Evolutionary conservation across 2,113 vertebrate genomes (phyloP), one percentile per base, ranked within the genome.

Genomic region (Marmota flaviventris): DNA sequence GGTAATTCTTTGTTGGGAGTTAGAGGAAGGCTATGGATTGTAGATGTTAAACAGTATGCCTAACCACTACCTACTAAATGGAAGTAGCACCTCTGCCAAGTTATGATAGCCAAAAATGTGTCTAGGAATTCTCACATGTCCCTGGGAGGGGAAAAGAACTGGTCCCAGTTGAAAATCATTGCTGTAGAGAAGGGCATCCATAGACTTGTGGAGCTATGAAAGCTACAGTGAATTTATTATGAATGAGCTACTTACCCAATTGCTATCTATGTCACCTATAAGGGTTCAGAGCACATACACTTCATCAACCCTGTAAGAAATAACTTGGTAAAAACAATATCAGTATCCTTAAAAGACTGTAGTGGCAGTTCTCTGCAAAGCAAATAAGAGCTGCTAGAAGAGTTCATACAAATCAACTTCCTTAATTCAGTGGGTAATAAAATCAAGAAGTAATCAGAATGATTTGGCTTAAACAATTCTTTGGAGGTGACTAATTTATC

Each of bases 81-180:
- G 14, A 17, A 72, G 25, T 32, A 82, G 32, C 4, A 81, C 12
- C 39, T 89, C 37, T 22, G 37, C 27, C 51, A 89, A 83, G 39
- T 90, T 87, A 37, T 45, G 67, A 78, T 17, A 63, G 73, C 12
- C 9, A 87, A 78, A 93, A 87, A 73, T 79, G n/a, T 93, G 45
- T 93, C 69, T 77, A 72, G 37, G 61, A 4, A 85, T 42, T 87
- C 25, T 79, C 39, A 51, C 85, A 63, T 89, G 37, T 58, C 53
- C 12, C n/a, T 3, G 34, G 11, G 22, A 27, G 42, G 32, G 63
- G 16, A 4, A 69, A 79, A 61, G 22, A 32, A 34, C 56, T 63
- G 16, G 22, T 39, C 63, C 32, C 22, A 51, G 0, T 27, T 82
- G 85, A 77, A 42, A 96, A 76, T 18, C 0, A 51, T 18, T 69